Percentiles rank a stretch among this genome's conserved stretches.
These are phyloP conservation scores for Aquatica leii DNA, from an alignment of 2,888 invertebrate species.

Conservation along the genomic window DNA sequence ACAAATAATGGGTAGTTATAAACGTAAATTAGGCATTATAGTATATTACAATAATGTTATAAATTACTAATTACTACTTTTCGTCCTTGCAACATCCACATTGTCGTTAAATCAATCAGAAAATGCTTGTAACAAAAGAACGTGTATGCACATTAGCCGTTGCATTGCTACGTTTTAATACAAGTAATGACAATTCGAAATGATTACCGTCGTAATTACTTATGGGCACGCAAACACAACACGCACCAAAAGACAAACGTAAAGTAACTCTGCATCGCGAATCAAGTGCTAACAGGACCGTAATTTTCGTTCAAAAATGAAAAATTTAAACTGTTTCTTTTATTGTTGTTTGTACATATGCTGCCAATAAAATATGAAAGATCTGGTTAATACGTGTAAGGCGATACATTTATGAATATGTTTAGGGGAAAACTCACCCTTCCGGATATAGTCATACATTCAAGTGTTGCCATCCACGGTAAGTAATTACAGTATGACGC, in stretches of 20 bases:
- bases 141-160: constrained; percentile 45
- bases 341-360: not conserved
- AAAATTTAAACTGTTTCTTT: not conserved
- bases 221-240: constrained; percentile 49
- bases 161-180: constrained; percentile 52
- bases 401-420: not conserved
- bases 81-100: constrained; percentile 39
- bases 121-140: constrained; percentile 40
- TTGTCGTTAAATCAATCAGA: constrained; percentile 44
- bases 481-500: constrained; percentile 5
- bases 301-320: constrained; percentile 24
- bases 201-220: constrained; percentile 55
- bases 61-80: constrained; percentile 43
- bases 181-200: constrained; percentile 56
- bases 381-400: not conserved
- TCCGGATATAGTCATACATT: not conserved
- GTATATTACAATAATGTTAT: constrained; percentile 34
- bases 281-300: constrained; percentile 32
- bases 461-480: constrained; percentile 6
- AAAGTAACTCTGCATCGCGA: constrained; percentile 36
- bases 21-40: constrained; percentile 31
- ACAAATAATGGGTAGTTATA: constrained; percentile 33
- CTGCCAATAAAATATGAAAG: too few relatives aligned
- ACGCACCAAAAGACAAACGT: constrained; percentile 41
- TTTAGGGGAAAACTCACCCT: constrained; percentile 8